A percentile compares a stretch with the other conserved stretches of the same genome.
phyloP scores from a whole-genome alignment of 2,113 vertebrate genomes.

The Carassius carassius region DNA sequence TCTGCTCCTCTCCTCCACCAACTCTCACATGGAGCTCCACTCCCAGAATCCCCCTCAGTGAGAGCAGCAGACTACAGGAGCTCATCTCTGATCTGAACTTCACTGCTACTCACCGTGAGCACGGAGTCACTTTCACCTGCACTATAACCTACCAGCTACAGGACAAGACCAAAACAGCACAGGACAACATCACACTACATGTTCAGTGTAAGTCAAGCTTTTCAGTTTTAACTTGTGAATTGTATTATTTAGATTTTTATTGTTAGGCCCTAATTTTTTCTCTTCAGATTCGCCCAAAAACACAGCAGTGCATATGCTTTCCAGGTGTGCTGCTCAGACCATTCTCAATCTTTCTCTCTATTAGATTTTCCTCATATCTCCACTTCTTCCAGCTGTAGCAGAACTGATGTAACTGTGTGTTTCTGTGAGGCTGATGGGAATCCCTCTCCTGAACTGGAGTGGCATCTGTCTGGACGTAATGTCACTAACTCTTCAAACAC shows the following conservation, averaged over 20 bases:
- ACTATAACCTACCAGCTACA: conserved; percentile 45
- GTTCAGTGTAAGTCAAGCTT: conserved; percentile 44
- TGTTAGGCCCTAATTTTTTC: background rate
- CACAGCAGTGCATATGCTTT: conserved; percentile 55
- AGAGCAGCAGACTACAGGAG: background rate
- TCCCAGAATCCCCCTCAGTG: background rate
- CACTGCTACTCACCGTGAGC: conserved; percentile 31
- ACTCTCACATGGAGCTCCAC: conserved; percentile 39
- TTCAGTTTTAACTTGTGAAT: conserved; percentile 50
- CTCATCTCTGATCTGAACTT: conserved; percentile 53
- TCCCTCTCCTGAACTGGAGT: conserved; percentile 66
- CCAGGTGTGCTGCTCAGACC: no score
- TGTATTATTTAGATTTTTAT: background rate
- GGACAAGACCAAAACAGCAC: background rate
- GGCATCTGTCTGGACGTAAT: conserved; percentile 64
- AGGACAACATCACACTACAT: background rate
- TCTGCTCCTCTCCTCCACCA: conserved; percentile 31
- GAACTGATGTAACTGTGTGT: background rate
- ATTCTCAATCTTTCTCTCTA: no score
- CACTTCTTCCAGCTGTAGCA: no score
- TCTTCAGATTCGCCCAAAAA: conserved; percentile 69
- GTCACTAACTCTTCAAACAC: conserved; percentile 59
- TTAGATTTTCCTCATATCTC: no score
- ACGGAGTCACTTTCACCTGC: conserved; percentile 36
- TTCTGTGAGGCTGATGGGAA: conserved; percentile 66